These are phyloP conservation scores for Agrochola lota DNA, from an alignment of 2,888 invertebrate genomes.

Conservation along the genomic window DNA sequence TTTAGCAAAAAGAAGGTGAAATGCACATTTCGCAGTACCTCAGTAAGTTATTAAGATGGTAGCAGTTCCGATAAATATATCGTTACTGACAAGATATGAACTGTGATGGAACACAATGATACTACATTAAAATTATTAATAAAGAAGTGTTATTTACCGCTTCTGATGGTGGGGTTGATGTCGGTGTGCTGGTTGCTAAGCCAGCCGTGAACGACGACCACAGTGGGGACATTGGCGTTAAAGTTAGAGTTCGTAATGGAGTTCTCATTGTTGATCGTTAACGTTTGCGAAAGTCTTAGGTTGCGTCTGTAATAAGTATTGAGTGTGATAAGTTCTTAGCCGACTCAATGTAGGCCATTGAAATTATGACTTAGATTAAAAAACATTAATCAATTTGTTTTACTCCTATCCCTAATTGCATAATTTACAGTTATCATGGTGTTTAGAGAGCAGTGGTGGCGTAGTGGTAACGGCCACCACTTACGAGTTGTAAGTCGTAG, in stretches of 20 bases:
- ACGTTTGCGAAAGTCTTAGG: slow-evolving; percentile 64
- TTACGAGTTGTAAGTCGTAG: too few relatives aligned
- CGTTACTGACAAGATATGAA: background rate
- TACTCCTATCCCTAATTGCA: too few relatives aligned
- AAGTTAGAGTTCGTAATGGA: slow-evolving; percentile 78
- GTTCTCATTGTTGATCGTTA: slow-evolving; percentile 70
- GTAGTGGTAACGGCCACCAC: too few relatives aligned
- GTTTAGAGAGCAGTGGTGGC: too few relatives aligned
- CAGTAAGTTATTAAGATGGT: too few relatives aligned
- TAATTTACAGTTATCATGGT: too few relatives aligned
- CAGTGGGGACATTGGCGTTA: slow-evolving; percentile 70
- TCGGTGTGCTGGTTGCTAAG: slow-evolving; percentile 72
- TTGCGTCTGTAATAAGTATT: slow-evolving; percentile 69
- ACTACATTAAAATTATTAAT: too few relatives aligned
- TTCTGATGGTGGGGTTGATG: slow-evolving; percentile 73
- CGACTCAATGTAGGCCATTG: too few relatives aligned
- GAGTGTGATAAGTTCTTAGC: background rate
- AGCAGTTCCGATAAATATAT: background rate
- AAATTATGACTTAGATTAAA: too few relatives aligned
- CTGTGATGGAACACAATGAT: background rate
- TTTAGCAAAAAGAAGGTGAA: too few relatives aligned
- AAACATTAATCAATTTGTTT: too few relatives aligned
- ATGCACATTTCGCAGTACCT: too few relatives aligned
- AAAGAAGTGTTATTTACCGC: slow-evolving; percentile 66
- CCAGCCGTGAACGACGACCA: slow-evolving; percentile 81